phyloP scores from a whole-genome alignment of 1,140 invertebrate genomes.

The Tyrophagus putrescentiae region DNA sequence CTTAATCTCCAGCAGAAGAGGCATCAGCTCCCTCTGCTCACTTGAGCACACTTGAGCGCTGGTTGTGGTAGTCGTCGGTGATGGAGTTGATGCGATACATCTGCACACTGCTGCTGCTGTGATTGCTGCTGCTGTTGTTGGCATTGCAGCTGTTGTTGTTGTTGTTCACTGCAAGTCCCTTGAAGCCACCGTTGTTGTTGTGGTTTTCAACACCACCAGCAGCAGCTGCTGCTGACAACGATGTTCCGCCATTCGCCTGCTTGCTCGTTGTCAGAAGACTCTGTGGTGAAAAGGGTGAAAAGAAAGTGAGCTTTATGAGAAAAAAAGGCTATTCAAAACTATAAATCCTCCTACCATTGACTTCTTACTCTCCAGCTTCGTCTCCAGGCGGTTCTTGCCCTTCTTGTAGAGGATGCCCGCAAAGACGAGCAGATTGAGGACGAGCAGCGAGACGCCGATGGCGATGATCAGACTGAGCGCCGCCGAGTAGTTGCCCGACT shows the following conservation, averaged over 20 bases:
- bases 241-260: background rate
- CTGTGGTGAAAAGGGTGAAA: background rate
- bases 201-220: too few relatives aligned
- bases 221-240: too few relatives aligned
- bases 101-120: background rate
- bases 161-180: too few relatives aligned
- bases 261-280: background rate
- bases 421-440: conserved; percentile 83
- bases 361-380: conserved; percentile 60
- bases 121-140: background rate
- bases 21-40: too few relatives aligned
- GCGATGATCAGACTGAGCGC: conserved; percentile 81
- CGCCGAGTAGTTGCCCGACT: conserved; percentile 58
- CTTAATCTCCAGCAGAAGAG: too few relatives aligned
- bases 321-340: background rate
- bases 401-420: conserved; percentile 79
- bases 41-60: background rate
- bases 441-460: conserved; percentile 69
- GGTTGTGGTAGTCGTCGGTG: conserved; percentile 7
- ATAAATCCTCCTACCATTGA: conserved; percentile 21
- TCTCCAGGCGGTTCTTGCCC: conserved; percentile 56
- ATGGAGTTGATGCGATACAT: conserved; percentile 15
- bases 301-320: background rate
- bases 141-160: background rate
- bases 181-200: too few relatives aligned